Percentiles rank a stretch among this genome's conserved stretches.
Conservation (phyloP, 2,113 vertebrate genomes). For the Platycercus adscitus region DNA sequence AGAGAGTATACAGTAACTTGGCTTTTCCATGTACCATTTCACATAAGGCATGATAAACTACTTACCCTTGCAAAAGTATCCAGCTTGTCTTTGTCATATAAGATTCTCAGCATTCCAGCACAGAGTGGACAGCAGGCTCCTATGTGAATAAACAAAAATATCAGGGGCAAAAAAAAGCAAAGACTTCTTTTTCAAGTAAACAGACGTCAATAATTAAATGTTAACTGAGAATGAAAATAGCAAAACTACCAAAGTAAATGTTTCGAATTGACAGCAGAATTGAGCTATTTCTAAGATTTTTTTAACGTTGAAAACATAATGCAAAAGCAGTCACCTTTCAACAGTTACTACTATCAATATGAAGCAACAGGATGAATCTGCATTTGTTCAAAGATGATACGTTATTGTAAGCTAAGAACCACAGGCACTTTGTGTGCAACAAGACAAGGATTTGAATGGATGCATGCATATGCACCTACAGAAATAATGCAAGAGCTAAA, state of each 20-base stretch:
- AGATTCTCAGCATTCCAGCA: constrained; percentile 92
- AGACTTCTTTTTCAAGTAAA: background rate
- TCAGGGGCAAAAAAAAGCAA: background rate
- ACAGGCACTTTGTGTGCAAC: background rate
- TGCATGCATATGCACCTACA: background rate
- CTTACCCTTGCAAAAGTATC: constrained; percentile 90
- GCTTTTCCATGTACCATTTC: background rate
- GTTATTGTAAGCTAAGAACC: background rate
- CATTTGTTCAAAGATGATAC: background rate
- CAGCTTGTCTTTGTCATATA: constrained; percentile 93
- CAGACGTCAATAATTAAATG: background rate
- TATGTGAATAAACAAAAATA: constrained; percentile 51
- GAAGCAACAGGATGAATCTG: background rate
- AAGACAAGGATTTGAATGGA: background rate
- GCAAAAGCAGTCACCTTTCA: background rate
- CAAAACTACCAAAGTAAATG: background rate
- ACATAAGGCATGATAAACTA: background rate
- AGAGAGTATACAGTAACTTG: background rate
- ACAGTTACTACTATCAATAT: background rate
- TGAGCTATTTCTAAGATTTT: background rate
- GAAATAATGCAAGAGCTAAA: background rate
- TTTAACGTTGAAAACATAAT: background rate
- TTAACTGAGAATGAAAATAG: background rate
- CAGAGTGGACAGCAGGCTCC: constrained; percentile 96
- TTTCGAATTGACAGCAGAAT: background rate